These are phyloP conservation scores for Oenanthe oenanthe DNA, from an alignment of 2,113 vertebrate genomes.

Conservation along the genomic window DNA sequence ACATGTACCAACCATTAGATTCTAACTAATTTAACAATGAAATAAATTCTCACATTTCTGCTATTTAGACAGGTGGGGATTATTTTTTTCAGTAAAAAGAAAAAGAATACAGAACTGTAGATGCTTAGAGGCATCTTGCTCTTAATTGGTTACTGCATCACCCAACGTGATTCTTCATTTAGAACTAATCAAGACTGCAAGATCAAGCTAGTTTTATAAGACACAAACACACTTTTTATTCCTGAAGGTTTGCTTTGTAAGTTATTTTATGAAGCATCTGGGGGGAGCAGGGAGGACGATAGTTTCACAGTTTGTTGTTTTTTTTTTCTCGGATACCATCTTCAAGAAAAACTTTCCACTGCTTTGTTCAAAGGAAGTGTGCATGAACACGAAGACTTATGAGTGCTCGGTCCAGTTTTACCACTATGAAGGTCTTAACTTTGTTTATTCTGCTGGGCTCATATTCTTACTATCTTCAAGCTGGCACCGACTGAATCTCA, in stretches of 20 bases:
- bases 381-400: neutral
- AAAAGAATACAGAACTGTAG: neutral
- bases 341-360: neutral
- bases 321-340: neutral
- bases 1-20: neutral
- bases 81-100: neutral
- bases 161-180: accelerated
- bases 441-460: neutral
- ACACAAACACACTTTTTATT: neutral
- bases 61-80: neutral
- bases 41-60: neutral
- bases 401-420: neutral
- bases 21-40: neutral
- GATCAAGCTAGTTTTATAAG: neutral
- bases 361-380: neutral
- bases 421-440: neutral
- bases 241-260: neutral
- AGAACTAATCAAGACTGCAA: neutral
- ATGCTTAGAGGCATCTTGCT: neutral
- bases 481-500: neutral
- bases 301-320: neutral
- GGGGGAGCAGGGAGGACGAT: neutral
- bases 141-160: accelerated
- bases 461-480: neutral
- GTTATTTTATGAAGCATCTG: neutral